Evolutionary conservation across 2,888 invertebrate species (phyloP).

Genomic region (Caradrina clavipalpis): DNA sequence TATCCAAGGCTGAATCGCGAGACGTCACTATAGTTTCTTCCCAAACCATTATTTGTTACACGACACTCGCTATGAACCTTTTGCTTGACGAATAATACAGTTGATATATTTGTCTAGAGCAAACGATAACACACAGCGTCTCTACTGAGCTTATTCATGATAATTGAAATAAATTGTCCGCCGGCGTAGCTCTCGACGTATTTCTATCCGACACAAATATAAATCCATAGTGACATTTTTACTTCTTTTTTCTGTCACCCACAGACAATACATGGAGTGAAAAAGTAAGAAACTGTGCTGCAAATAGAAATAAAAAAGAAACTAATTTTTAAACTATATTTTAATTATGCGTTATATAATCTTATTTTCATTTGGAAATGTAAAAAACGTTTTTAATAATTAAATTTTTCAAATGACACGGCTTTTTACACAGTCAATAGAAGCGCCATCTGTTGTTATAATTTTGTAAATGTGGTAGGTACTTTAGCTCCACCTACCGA

Average conservation of each 20-base stretch:
- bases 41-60: constrained; percentile 87
- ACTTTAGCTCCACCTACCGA: neutral
- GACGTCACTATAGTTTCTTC: constrained; percentile 89
- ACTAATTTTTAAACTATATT: neutral
- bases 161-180: constrained; percentile 89
- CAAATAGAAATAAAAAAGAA: neutral
- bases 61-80: constrained; percentile 76
- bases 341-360: neutral
- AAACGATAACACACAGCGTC: constrained; percentile 80
- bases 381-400: neutral
- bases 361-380: rapidly evolving
- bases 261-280: constrained; percentile 67
- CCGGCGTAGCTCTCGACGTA: constrained; percentile 86
- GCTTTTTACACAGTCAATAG: neutral
- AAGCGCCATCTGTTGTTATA: constrained; percentile 38
- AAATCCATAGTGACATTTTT: constrained; percentile 80
- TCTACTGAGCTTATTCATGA: constrained; percentile 83
- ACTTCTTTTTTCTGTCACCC: constrained; percentile 70
- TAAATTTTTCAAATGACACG: neutral
- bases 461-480: neutral
- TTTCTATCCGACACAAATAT: constrained; percentile 88
- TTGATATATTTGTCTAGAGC: constrained; percentile 78
- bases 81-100: constrained; percentile 72
- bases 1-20: constrained; percentile 89
- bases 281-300: constrained; percentile 24